phyloP scores from a whole-genome alignment of 2,888 invertebrate species.

The Parapristionchus giblindavisi region DNA sequence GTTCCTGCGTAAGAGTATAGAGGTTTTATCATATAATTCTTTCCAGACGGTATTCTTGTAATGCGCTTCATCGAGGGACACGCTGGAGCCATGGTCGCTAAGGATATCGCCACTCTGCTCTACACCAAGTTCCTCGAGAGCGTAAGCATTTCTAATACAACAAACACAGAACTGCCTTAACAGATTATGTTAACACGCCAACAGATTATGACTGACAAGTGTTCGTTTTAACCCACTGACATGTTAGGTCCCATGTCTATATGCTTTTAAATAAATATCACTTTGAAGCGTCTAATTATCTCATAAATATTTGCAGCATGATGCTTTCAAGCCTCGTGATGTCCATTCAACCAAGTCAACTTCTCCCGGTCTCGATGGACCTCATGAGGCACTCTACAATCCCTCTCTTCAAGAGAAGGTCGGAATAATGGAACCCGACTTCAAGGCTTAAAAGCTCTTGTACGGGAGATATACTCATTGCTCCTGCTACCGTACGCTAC shows the following conservation, averaged over 20 bases:
- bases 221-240: too few species aligned
- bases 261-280: too few species aligned
- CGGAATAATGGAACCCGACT: constrained; percentile 54
- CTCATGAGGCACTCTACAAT: constrained; percentile 50
- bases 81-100: constrained; percentile 69
- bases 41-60: constrained; percentile 66
- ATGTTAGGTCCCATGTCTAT: too few species aligned
- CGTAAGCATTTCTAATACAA: constrained; percentile 42
- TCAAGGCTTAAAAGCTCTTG: constrained; percentile 20
- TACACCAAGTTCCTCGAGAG: constrained; percentile 59
- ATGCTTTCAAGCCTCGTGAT: neutral
- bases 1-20: neutral
- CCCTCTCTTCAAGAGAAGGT: constrained; percentile 52
- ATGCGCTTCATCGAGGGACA: constrained; percentile 69
- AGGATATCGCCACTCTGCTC: constrained; percentile 60
- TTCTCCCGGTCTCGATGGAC: constrained; percentile 52
- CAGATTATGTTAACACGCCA: too few species aligned
- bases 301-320: constrained; percentile 15
- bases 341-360: constrained; percentile 60
- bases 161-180: neutral
- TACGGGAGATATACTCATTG: too few species aligned
- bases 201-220: too few species aligned
- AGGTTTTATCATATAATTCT: neutral
- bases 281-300: too few species aligned
- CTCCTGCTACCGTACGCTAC: too few species aligned